Evolutionary conservation across 23 tunicate species (phyloP).

Genomic region (Styela clava): DNA sequence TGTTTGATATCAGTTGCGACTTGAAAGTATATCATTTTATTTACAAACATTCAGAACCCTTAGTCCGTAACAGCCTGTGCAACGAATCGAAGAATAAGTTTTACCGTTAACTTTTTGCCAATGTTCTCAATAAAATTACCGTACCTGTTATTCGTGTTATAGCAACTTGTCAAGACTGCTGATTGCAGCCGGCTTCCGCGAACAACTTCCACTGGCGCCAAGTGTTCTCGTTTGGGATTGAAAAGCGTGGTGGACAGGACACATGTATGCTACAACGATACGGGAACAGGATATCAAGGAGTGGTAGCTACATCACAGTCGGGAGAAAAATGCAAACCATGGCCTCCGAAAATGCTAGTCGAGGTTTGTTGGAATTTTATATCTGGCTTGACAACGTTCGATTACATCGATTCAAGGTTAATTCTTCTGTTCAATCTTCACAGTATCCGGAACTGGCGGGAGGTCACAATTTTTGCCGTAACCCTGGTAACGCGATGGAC

Average conservation of each 20-base stretch:
- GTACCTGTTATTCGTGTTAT: too few species aligned
- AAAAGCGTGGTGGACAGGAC: constrained; percentile 48
- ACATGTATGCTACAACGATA: constrained; percentile 56
- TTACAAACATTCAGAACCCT: too few species aligned
- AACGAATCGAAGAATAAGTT: too few species aligned
- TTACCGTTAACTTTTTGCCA: too few species aligned
- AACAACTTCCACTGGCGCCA: constrained; percentile 23
- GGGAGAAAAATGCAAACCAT: constrained; percentile 57
- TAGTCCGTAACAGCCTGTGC: too few species aligned
- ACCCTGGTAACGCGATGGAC: constrained; percentile 54
- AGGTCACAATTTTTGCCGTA: constrained; percentile 85
- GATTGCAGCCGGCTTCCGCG: constrained; percentile 56
- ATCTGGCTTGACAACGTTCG: not conserved
- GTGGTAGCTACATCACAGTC: constrained; percentile 33
- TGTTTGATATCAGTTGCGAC: too few species aligned
- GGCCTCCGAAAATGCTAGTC: constrained; percentile 62
- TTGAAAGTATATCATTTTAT: too few species aligned
- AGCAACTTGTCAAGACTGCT: constrained; percentile 48
- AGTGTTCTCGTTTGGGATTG: constrained; percentile 59
- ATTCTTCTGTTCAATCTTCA: too few species aligned
- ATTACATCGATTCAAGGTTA: too few species aligned
- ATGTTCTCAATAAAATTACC: too few species aligned
- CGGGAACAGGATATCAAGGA: constrained; percentile 58
- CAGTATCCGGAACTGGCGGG: constrained; percentile 85
- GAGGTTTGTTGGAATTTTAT: constrained; percentile 20